Evolutionary conservation across 2,888 invertebrate species (phyloP).

Genomic region (Drosophila parthenogenetica): DNA sequence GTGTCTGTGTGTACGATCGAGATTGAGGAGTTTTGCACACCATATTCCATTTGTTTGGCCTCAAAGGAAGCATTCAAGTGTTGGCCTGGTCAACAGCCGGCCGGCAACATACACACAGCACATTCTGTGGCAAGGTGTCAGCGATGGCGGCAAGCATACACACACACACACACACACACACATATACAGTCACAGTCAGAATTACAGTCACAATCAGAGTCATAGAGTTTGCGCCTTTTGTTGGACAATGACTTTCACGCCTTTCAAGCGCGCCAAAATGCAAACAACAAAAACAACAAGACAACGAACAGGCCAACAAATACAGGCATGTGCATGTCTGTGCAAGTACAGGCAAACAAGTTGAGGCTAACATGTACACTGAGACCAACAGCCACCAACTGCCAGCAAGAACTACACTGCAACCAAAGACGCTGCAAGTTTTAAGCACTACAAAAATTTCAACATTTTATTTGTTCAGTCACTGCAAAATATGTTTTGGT

Average conservation of each 20-base stretch:
- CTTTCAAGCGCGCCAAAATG: constrained; percentile 79
- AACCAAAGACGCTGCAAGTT: background rate
- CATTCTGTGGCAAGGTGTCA: constrained; percentile 39
- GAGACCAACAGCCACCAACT: constrained; percentile 21
- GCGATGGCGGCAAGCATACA: constrained; percentile 7
- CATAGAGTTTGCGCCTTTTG: constrained; percentile 23
- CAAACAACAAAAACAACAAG: constrained; percentile 39
- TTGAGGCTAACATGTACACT: constrained; percentile 50
- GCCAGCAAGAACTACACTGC: background rate
- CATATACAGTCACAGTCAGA: background rate
- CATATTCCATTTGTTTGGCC: constrained; percentile 47
- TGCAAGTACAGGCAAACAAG: constrained; percentile 55
- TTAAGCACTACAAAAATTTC: too few relatives aligned
- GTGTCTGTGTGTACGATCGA: constrained; percentile 37
- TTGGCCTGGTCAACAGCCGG: constrained; percentile 40
- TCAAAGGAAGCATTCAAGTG: constrained; percentile 50
- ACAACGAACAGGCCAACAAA: background rate
- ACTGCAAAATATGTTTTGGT: too few relatives aligned
- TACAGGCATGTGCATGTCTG: constrained; percentile 11
- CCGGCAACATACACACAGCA: constrained; percentile 22
- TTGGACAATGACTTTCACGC: constrained; percentile 80
- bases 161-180: background rate
- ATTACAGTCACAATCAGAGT: background rate
- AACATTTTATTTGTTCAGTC: too few relatives aligned
- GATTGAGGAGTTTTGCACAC: constrained; percentile 61